These are phyloP conservation scores for Sardinella longiceps DNA, from an alignment of 2,797 vertebrate genomes.

Conservation along the genomic window DNA sequence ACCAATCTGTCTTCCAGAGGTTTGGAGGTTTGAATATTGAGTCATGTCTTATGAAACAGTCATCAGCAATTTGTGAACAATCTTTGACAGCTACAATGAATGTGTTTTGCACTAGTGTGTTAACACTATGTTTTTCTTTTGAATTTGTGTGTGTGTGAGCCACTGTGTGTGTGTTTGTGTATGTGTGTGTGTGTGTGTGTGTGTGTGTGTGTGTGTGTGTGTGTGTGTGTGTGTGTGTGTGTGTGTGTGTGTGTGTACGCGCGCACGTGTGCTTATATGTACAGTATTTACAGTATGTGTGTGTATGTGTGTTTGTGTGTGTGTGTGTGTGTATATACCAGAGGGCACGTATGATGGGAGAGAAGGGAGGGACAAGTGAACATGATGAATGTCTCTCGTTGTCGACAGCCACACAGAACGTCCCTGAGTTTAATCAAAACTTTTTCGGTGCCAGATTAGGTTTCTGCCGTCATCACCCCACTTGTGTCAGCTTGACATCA, in stretches of 20 bases:
- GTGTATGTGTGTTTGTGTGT: background rate
- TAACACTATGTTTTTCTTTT: background rate
- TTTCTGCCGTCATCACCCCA: slow-evolving; percentile 62
- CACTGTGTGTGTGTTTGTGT: background rate
- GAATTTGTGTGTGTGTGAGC: background rate
- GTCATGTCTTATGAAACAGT: too few relatives aligned
- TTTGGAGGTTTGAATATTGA: too few relatives aligned
- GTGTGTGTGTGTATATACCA: slow-evolving; percentile 1
- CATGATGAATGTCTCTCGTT: slow-evolving; percentile 96
- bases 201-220: background rate
- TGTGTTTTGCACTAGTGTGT: too few relatives aligned
- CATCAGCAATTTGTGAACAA: too few relatives aligned
- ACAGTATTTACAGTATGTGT: too few relatives aligned
- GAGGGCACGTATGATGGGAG: slow-evolving; percentile 43
- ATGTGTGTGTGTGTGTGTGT: background rate
- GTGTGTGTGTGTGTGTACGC: background rate
- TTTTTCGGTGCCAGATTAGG: slow-evolving; percentile 88
- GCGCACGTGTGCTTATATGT: slow-evolving; percentile 25
- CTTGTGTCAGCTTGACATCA: slow-evolving; percentile 89
- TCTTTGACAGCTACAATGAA: too few relatives aligned
- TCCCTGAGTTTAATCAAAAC: slow-evolving; percentile 99
- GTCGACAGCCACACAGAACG: slow-evolving; percentile 93
- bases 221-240: background rate
- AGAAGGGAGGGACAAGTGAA: slow-evolving; percentile 83
- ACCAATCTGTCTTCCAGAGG: too few relatives aligned